Evolutionary conservation across 2,888 invertebrate genomes (phyloP), one percentile per base, ranked within the genome.

Genomic region (Cataglyphis altisquamis): DNA sequence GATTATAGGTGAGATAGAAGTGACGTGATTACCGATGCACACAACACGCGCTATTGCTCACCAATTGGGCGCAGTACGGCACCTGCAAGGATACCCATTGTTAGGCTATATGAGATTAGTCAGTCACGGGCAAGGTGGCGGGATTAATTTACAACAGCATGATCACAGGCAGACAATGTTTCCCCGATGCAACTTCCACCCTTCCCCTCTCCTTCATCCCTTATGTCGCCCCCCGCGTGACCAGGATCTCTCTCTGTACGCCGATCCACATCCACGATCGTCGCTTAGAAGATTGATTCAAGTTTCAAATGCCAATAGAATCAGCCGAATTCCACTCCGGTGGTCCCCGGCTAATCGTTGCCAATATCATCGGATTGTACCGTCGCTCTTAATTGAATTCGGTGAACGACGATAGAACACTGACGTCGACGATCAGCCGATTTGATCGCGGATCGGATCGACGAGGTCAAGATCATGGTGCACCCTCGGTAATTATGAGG

Each of bases 41-140:
- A 97, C 97, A 97, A 97, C 97, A 97, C 97, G 97, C 97, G 97
- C 97, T 97, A 97, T 97, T 97, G 97, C 97, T 98, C 97, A 98
- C 97, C 97, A 97, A 97, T 97, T 97, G 97, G 97, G 97, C 97
- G 97, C 98, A 98, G 97, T 97, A 97, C 96, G 97, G 97, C 97
- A 97, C 97, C 98, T 98, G 97, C 96, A 95, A 94, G 94, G 94
- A 94, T 94, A 94, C 93, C 94, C 94, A 94, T 93, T 91, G 94
- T 94, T 94, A 94, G 94, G 92, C 93, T 86, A 90, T 83, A 90
- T 89, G 84, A 87, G 88, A 92, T 94, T 94, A 94, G 94, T 94
- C 91, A 87, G 52, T 92, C 92, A 90, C 92, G 91, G 88, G 87
- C 88, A 90, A 88, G 87, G 83, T 89, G 86, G 89, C 78, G 67